Evolutionary conservation across 2,797 vertebrate species (phyloP).

Genomic region (Acridotheres tristis): DNA sequence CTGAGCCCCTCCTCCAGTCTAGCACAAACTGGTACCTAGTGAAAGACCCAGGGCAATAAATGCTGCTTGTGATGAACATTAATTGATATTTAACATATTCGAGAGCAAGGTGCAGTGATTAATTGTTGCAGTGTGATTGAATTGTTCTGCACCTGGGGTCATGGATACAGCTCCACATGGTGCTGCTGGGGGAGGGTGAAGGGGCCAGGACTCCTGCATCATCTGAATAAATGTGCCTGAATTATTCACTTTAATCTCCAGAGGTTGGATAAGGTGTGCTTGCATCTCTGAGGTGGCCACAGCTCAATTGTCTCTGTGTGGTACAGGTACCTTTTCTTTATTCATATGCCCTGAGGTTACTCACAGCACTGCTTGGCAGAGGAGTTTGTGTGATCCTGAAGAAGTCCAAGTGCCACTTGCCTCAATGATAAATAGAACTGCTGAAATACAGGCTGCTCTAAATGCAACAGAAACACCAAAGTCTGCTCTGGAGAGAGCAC

Average conservation of each 20-base stretch:
- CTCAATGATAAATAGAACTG: neutral
- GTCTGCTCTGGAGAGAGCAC: neutral
- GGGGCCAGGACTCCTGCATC: neutral
- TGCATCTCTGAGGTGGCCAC: neutral
- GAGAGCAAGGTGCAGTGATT: neutral
- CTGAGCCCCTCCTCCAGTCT: neutral
- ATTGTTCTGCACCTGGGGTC: neutral
- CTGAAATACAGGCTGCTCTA: neutral
- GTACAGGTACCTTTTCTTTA: neutral
- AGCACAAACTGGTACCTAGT: neutral
- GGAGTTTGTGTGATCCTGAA: neutral
- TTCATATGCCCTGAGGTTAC: neutral
- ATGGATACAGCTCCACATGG: neutral
- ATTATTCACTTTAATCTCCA: constrained; percentile 8
- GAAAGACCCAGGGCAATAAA: neutral
- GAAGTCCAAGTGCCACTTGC: neutral
- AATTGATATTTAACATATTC: neutral
- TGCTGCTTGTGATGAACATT: neutral
- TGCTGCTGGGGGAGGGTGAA: neutral
- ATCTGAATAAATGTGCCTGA: neutral
- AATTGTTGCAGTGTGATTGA: neutral
- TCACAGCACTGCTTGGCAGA: neutral
- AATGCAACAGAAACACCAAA: neutral
- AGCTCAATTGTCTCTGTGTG: neutral
- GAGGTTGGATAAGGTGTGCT: neutral